Base-by-base conservation (phyloP, 2,797 vertebrate genomes). In the Chrysolophus pictus region DNA sequence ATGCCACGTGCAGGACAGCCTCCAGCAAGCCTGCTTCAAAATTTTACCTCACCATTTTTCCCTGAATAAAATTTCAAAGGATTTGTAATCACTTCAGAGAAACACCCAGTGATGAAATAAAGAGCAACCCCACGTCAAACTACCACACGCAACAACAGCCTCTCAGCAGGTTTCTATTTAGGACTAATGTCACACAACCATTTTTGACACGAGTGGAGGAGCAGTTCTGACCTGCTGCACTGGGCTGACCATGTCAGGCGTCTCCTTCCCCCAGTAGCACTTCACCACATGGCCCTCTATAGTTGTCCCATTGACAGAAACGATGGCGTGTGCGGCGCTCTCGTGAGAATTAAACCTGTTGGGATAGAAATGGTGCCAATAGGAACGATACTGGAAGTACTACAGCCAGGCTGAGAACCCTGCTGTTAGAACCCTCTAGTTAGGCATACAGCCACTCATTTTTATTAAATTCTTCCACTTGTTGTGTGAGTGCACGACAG, bases 231-330 rank as follows among this genome's bases (percentile, higher is more conserved):
- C 98, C 98, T 99, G 99, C 94, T 99, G 99, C 95, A 99, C 98
- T 0, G 99, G 98, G 93, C 96, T 99, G 97, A 98, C 97, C 98
- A 99, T 98, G 97, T 99, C 99, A 0, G 99, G 98, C 0, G 98
- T 99, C 97, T 99, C 99, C 97, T 99, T 99, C 85, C 99, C 99
- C 99, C 99, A 99, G 95, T 99, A 99, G 95, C 99, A 99, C 95
- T 99, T 99, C 69, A 99, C 99, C 18, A 98, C 97, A 91, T 99
- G 98, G 44, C 99, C 99, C 95, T 99, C 99, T 94, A 99, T 98
- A 79, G 98, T 98, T 15, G 99, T 99, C 51, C 99, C 99, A 42
- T 99, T 99, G 96, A 99, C 99, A 1, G 99, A 99, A 83, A 99
- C 99, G 91, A 99, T 99, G 35, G 99, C 99, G 53, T 99, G 99